A percentile compares a stretch with the other conserved stretches of the same genome.
Conservation (phyloP, 2,797 vertebrate genomes). For the Scolopax rusticola region DNA sequence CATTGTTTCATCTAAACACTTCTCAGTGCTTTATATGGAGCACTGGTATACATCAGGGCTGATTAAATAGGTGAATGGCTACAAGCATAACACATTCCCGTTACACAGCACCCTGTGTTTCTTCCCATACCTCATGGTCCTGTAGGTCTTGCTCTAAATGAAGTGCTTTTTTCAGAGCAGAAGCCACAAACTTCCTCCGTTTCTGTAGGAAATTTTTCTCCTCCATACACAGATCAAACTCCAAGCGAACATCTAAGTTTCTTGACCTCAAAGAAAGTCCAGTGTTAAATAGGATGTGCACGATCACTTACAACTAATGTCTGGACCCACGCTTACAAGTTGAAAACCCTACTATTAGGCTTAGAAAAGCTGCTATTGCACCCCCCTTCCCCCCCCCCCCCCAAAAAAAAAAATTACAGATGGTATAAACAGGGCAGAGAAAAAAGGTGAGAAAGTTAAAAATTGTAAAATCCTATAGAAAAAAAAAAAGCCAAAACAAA, state of each 20-base stretch:
- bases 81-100: not conserved
- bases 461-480: not conserved
- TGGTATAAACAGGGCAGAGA: not conserved
- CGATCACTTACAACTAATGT: not conserved
- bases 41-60: not conserved
- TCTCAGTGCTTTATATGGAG: not conserved
- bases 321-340: not conserved
- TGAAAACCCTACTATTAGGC: not conserved
- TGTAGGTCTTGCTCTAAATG: constrained; percentile 71
- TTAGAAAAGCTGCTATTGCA: not conserved
- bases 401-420: not conserved
- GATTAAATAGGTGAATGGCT: not conserved
- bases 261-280: constrained; percentile 47
- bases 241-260: constrained; percentile 79
- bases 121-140: constrained; percentile 76
- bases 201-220: constrained; percentile 82
- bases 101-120: not conserved
- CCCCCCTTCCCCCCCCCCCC: too few relatives aligned
- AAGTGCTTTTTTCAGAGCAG: constrained; percentile 78
- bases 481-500: too few relatives aligned
- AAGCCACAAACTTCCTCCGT: constrained; percentile 78
- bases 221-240: constrained; percentile 78
- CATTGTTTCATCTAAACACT: not conserved
- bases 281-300: not conserved
- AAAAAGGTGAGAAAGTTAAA: not conserved